These are phyloP conservation scores for Cochlearius cochlearius DNA, from an alignment of 2,113 vertebrate species.

Conservation along the genomic window DNA sequence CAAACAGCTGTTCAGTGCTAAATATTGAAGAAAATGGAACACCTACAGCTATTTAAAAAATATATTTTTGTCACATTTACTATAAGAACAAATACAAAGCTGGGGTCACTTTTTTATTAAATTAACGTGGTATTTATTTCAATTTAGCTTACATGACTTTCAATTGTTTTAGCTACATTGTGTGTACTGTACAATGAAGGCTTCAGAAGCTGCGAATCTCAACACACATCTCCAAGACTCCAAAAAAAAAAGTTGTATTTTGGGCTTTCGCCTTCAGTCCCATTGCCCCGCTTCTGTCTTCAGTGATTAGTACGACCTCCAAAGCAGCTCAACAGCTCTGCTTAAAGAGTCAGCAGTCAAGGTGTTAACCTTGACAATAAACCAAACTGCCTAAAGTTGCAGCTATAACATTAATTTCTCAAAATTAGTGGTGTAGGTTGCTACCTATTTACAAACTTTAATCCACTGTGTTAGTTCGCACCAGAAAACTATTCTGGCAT, in stretches of 20 bases:
- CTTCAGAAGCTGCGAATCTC: not conserved
- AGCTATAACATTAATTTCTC: not conserved
- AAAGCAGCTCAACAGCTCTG: not conserved
- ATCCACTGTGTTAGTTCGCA: not conserved
- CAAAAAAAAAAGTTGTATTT: not conserved
- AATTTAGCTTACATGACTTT: not conserved
- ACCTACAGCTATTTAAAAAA: not conserved
- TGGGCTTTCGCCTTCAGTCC: not conserved
- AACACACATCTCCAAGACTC: not conserved
- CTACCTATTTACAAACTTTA: not conserved
- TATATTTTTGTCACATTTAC: not conserved
- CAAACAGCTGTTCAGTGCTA: not conserved
- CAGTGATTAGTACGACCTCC: not conserved
- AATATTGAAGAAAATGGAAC: not conserved
- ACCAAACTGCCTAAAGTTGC: not conserved
- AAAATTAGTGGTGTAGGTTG: not conserved
- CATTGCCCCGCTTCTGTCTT: not conserved
- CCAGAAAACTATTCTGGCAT: not conserved
- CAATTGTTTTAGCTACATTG: not conserved
- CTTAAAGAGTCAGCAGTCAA: not conserved
- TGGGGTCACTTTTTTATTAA: not conserved
- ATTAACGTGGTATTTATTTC: not conserved
- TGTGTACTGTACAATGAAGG: not conserved
- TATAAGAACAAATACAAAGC: not conserved
- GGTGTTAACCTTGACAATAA: not conserved